Evolutionary conservation across 2,888 invertebrate genomes (phyloP).

Genomic region (Mongoloraphidia duomilia): DNA sequence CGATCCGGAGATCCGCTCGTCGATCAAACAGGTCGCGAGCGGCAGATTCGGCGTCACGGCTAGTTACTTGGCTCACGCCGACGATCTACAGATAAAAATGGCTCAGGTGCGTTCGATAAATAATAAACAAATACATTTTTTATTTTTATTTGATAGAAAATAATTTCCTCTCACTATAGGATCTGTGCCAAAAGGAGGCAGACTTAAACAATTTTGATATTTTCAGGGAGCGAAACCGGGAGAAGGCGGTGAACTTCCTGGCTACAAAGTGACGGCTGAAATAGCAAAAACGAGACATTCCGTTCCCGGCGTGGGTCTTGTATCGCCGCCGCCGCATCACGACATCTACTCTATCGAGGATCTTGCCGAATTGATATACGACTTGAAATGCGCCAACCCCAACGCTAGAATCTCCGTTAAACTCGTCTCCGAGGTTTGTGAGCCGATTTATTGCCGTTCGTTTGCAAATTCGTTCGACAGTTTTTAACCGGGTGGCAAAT

Average conservation of each 20-base stretch:
- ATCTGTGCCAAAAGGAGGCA: too few relatives aligned
- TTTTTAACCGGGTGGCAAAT: not conserved
- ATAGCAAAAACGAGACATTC: conserved; percentile 93
- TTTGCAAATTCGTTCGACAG: not conserved
- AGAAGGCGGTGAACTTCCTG: conserved; percentile 95
- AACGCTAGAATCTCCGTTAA: conserved; percentile 91
- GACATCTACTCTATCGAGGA: conserved; percentile 99
- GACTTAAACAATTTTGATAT: too few relatives aligned
- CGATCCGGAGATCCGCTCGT: conserved; percentile 63
- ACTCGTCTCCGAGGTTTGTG: conserved; percentile 72
- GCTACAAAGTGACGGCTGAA: conserved; percentile 61
- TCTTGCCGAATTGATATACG: conserved; percentile 93
- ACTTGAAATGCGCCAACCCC: conserved; percentile 95
- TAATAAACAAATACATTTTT: too few relatives aligned
- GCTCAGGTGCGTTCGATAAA: conserved; percentile 33
- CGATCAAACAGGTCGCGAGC: conserved; percentile 98
- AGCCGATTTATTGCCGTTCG: not conserved
- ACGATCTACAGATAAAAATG: conserved; percentile 99
- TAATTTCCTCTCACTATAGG: too few relatives aligned
- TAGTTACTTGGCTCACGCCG: conserved; percentile 91
- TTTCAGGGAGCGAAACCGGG: conserved; percentile 95
- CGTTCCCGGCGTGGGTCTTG: conserved; percentile 91
- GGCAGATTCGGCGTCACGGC: conserved; percentile 98
- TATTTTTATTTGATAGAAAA: too few relatives aligned
- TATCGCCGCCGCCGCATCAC: conserved; percentile 98